phyloP scores from a whole-genome alignment of 1,140 invertebrate genomes.

The Popillia japonica region DNA sequence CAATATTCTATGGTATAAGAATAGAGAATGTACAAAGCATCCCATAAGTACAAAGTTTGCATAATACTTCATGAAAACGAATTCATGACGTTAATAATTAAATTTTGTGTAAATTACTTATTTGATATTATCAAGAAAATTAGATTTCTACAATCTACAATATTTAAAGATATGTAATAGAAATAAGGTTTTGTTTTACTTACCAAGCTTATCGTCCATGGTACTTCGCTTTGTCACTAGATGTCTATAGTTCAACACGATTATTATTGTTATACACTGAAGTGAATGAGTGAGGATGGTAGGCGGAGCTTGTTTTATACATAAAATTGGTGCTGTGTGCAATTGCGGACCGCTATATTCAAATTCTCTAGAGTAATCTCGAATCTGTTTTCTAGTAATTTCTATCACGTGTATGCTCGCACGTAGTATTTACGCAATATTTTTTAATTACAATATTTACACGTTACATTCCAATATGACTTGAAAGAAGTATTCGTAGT shows the following conservation, averaged over 20 bases:
- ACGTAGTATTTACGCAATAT: not conserved
- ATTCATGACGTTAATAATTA: not conserved
- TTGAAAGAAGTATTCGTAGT: no score
- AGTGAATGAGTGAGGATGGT: not conserved
- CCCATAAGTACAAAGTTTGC: no score
- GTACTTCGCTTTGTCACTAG: not conserved
- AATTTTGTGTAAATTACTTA: not conserved
- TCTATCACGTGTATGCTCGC: not conserved
- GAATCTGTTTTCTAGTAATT: not conserved
- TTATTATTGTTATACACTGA: not conserved
- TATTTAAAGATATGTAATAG: not conserved
- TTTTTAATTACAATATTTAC: not conserved
- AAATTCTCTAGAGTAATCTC: not conserved
- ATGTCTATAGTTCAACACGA: not conserved
- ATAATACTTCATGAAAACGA: not conserved
- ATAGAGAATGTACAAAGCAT: no score
- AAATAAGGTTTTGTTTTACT: not conserved
- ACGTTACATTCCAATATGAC: no score
- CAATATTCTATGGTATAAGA: no score
- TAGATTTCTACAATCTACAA: not conserved
- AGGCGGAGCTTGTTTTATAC: conserved; percentile 32
- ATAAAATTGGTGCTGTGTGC: conserved; percentile 30
- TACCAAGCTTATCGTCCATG: not conserved
- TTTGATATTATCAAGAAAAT: not conserved
- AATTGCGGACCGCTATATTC: conserved; percentile 31